Evolutionary conservation across 2,888 invertebrate species (phyloP), one percentile per base, ranked within the genome.

Genomic region (Drosophila testacea): DNA sequence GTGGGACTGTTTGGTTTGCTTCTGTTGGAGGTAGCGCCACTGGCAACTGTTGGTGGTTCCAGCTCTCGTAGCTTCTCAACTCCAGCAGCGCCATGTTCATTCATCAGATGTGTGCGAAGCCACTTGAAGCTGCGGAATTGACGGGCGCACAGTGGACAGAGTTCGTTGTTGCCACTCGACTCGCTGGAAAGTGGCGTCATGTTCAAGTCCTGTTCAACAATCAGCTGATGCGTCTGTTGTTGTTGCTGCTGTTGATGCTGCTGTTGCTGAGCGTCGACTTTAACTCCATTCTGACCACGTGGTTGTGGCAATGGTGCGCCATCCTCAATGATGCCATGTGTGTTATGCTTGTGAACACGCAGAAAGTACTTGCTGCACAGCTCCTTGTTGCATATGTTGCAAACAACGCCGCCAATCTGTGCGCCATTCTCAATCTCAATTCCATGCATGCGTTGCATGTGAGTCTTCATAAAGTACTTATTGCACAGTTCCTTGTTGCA

Each of bases 391-490:
- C 99, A 99, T 79, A 99, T 97, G 93, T 98, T 98, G 93, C 98
- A 98, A 50, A 98, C 96, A 6, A 98, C 98, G 27, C 98, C 98
- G 6, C 98, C 98, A 41, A 98, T 96, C 92, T 97, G 97, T 38
- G 97, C 96, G 22, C 97, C 97, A 90, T 97, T 97, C 93, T 98
- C 97, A 54, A 98, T 96, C 91, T 97, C 97, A 86, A 98, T 98
- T 47, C 98, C 98, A 93, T 98, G 99, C 97, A 99, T 99, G 91
- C 98, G 96, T 91, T 98, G 96, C 98, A 99, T 99, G 93, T 99
- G 99, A 1, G 99, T 99, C 92, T 99, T 98, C 96, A 99, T 97
- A 93, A 99, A 99, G 92, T 99, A 99, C 93, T 99, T 99, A 94
- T 99, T 99, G 94, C 99, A 99, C 83, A 99, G 94, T 93, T 99